Conservation (phyloP, 92 coral and sea anemone genomes). For the Palythoa caribaeorum region DNA sequence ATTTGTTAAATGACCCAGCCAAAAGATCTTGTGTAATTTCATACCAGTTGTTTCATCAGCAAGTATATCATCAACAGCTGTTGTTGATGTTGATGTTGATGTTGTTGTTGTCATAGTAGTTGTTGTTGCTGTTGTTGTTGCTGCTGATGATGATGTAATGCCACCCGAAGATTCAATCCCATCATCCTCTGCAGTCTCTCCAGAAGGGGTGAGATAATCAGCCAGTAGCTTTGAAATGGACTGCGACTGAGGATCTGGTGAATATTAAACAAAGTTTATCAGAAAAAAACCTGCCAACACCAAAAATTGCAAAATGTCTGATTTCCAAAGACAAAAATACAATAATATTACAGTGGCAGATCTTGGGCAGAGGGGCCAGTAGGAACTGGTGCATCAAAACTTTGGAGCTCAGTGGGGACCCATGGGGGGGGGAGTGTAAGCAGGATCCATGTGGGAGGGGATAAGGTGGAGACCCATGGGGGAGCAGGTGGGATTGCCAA, state of each 20-base stretch:
- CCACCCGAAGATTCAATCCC: neutral
- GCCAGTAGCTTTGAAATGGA: conserved; percentile 20
- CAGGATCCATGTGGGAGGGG: too few species aligned
- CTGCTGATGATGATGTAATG: neutral
- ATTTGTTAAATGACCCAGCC: neutral
- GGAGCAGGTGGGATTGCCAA: too few species aligned
- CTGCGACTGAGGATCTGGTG: conserved; percentile 46
- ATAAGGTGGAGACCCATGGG: too few species aligned
- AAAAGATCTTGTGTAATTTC: neutral
- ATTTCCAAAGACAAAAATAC: too few species aligned
- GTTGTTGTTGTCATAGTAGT: neutral
- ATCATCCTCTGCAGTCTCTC: neutral
- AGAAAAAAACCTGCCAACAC: neutral
- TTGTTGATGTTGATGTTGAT: neutral
- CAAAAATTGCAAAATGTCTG: neutral
- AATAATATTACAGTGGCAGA: too few species aligned
- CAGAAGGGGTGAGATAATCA: conserved; percentile 40
- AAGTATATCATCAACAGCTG: neutral
- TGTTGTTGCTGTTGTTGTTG: neutral
- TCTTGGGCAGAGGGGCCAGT: too few species aligned
- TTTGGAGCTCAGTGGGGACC: too few species aligned
- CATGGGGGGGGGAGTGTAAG: too few species aligned
- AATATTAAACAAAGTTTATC: neutral
- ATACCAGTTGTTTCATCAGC: conserved; percentile 1
- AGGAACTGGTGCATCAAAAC: too few species aligned